Evolutionary conservation across 2,113 vertebrate genomes (phyloP), one percentile per base, ranked within the genome.

Genomic region (Hippolais icterina): DNA sequence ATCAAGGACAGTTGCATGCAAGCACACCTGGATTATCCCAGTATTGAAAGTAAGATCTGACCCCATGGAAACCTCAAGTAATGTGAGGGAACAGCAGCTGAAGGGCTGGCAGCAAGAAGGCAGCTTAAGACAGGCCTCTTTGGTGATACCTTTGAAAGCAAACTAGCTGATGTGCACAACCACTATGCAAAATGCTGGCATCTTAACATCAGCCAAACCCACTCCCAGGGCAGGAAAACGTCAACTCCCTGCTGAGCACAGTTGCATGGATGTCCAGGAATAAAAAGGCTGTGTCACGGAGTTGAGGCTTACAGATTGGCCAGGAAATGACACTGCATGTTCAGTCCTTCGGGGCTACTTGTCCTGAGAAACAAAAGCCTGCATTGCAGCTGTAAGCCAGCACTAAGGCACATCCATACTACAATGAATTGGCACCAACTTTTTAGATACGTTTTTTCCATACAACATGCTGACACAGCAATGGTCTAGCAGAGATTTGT

Each of bases 221-320:
- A 63, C 9, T 64, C 22, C 18, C 12, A 29, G 35, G 1, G 2
- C 41, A 65, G 46, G 31, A 60, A 91, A 71, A 44, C 20, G 33
- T 79, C 49, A 42, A 23, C n/a, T 76, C 61, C 82, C 52, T 74
- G 53, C n/a, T 78, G 10, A 90, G 46, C 47, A 14, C 5, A 42
- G 41, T 0, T 39, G 15, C 18, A 57, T 3, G 22, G 13, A 61
- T 31, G 20, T 24, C 35, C 46, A 11, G 29, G 47, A 80, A 83
- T 4, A 59, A 69, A 71, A 90, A 21, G 33, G 5, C 29, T 74
- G 17, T 0, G 0, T 47, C 39, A 75, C 0, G 0, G 29, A 66
- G 23, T 20, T 0, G 3, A 44, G 42, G 15, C 13, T 52, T 35
- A 50, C 39, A 75, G 47, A 44, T 0, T 14, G 35, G 13, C 10